Base-by-base conservation (phyloP, 2,888 invertebrate genomes). In the Eueremaeus valkanovi region DNA sequence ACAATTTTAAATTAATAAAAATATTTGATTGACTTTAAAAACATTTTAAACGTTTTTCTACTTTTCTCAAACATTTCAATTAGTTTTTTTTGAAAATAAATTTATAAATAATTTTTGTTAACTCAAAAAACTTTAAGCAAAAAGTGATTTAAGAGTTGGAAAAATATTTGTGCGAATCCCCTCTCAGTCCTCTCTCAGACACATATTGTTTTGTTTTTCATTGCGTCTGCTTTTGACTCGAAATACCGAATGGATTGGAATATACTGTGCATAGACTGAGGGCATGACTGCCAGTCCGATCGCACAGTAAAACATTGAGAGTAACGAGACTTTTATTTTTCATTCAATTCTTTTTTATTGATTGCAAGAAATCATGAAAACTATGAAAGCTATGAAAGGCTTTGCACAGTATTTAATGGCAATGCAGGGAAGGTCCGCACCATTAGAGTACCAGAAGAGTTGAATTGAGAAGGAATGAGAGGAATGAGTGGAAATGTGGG, bases 121-220 rank as follows among this genome's bases (percentile, higher is more conserved):
- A 6, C 5, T 51, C 18, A 3, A 16, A 33, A 21, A 33, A 33
- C 1, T 63, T 33, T 16, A 33, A 21, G 31, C 63, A 36, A 63
- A 63, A 33, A 63, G 63, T 63, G 36, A 33, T 33, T 63, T 63
- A 36, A 63, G 36, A n/a, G n/a, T n/a, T n/a, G n/a, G n/a, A n/a
- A 63, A 16, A 16, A 63, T 33, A 63, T 29, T 18, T 29, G 8
- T 36, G 18, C n/a, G 21, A 63, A 24, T 29, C 18, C 33, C 33
- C 55, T 55, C 27, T 51, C 51, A 16, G 1, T 55, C 63, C 63
- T n/a, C 33, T 33, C 33, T 63, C 63, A 63, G 63, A 63, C 63
- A 63, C 63, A 63, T 63, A 63, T 63, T 63, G 63, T 63, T 63
- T 63, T 63, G 33, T 63, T 63, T 63, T 63, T 63, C 29, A 63